Evolutionary conservation across 2,797 vertebrate genomes (phyloP), one percentile per base, ranked within the genome.

Genomic region (Lacerta viridis): DNA sequence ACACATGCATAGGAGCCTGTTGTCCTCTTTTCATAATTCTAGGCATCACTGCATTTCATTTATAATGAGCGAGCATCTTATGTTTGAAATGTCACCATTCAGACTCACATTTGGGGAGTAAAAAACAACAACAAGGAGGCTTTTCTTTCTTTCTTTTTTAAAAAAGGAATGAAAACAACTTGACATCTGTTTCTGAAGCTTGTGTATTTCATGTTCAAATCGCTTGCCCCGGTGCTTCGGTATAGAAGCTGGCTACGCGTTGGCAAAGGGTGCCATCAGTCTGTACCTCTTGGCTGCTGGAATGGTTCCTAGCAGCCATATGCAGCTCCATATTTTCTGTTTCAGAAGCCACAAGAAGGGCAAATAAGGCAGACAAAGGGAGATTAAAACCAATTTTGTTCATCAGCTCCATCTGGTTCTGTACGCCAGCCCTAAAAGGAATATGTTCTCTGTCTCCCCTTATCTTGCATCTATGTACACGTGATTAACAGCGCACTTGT

Each of bases 321-420:
- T 76, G 88, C 78, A 82, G 84, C 79, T 81, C 84, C 78, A 81
- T 86, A 86, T 89, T 89, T 85, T 85, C 71, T 81, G 7, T 69
- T 55, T 29, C 46, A 41, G 78, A 25, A 68, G 79, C 84, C 79
- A 69, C 36, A 11, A 76, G 43, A 85, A 85, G 25, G 77, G 69
- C n/a, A 27, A 85, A 46, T 50, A 75, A 85, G 61, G 36, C 77
- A 80, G 29, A 50, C 77, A 66, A 80, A 85, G 68, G 50, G 41
- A 85, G 88, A 85, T 81, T 89, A 89, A 75, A 89, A 41, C 78
- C 18, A 82, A 13, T 86, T 89, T 85, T 85, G 78, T 76, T 81
- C 78, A 64, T 80, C n/a, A 66, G 8, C 55, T 68, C 59, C 83
- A 89, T 89, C 69, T 81, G 78, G 59, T 85, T 33, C 27, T 76